Evolutionary conservation across 2,113 vertebrate genomes (phyloP).

Genomic region (Labeo rohita): DNA sequence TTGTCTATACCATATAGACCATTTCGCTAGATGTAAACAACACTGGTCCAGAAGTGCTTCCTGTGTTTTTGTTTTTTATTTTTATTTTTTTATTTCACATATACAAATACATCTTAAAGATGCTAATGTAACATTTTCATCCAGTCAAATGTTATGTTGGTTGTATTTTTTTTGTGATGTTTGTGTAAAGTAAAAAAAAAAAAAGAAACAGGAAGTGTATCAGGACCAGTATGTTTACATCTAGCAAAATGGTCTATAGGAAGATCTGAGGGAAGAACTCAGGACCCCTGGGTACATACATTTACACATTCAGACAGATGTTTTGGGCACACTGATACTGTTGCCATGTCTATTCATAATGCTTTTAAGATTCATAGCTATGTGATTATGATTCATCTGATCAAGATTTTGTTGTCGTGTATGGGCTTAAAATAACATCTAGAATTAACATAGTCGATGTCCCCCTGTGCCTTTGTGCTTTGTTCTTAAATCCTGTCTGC

Average conservation of each 20-base stretch:
- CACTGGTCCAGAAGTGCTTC: too few relatives aligned
- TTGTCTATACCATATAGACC: conserved; percentile 3
- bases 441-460: background rate
- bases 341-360: background rate
- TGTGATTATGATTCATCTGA: background rate
- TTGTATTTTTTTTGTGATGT: too few relatives aligned
- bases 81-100: too few relatives aligned
- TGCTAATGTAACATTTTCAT: too few relatives aligned
- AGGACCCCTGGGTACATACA: background rate
- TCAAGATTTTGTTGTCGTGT: background rate
- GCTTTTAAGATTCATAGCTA: background rate
- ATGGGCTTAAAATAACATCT: conserved; percentile 5
- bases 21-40: too few relatives aligned
- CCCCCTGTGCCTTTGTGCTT: background rate
- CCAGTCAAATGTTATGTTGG: too few relatives aligned
- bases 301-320: background rate
- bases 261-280: background rate
- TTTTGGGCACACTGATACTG: background rate
- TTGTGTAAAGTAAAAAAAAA: too few relatives aligned
- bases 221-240: too few relatives aligned
- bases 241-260: too few relatives aligned
- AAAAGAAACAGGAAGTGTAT: too few relatives aligned
- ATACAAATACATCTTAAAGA: too few relatives aligned
- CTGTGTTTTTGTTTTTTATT: too few relatives aligned
- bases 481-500: conserved; percentile 18